These are phyloP conservation scores for Spinus pinus DNA, from an alignment of 2,797 vertebrate species.

Conservation along the genomic window DNA sequence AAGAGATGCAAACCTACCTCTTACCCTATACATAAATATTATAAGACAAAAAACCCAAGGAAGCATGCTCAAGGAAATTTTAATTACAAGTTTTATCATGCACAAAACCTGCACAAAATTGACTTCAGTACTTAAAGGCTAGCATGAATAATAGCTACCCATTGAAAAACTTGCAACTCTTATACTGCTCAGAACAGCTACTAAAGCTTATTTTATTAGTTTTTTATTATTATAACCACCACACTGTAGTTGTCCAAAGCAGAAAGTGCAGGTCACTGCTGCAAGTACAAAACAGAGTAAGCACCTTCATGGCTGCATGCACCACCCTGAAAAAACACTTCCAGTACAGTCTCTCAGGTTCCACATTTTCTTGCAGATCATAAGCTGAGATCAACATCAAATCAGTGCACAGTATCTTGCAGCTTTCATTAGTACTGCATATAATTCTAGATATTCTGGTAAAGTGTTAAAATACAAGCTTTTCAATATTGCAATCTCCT, in stretches of 20 bases:
- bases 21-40: not conserved
- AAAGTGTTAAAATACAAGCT: not conserved
- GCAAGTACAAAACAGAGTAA: not conserved
- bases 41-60: not conserved
- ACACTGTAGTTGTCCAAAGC: not conserved
- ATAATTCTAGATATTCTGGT: not conserved
- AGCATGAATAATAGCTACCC: not conserved
- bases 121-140: not conserved
- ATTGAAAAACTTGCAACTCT: not conserved
- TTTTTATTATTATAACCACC: not conserved
- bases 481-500: not conserved
- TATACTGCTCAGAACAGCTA: not conserved
- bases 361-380: not conserved
- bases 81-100: not conserved
- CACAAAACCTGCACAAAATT: not conserved
- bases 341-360: not conserved
- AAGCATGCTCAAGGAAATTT: accelerated
- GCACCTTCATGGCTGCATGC: not conserved
- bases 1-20: not conserved
- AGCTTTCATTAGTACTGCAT: not conserved
- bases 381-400: not conserved
- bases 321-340: not conserved
- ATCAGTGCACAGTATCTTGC: not conserved
- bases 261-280: not conserved
- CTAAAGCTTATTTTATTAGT: not conserved